Percentiles rank a stretch among this genome's conserved stretches.
Conservation (phyloP, 2,113 vertebrate genomes). For the Sclerurus mexicanus region DNA sequence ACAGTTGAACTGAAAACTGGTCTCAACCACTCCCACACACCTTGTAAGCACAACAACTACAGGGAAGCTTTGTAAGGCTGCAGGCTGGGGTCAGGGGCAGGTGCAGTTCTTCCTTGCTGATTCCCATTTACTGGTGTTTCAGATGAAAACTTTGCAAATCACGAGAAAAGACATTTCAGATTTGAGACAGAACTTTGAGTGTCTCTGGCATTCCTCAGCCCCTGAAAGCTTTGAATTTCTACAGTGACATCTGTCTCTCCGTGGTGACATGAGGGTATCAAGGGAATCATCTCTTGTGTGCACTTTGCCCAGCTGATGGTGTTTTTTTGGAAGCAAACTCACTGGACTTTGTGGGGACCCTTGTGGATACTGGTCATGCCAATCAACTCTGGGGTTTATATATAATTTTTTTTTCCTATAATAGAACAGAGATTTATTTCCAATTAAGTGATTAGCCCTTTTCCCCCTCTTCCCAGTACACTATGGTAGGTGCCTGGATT, state of each 20-base stretch:
- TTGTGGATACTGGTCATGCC: background rate
- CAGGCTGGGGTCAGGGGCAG: too few species aligned
- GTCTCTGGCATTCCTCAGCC: background rate
- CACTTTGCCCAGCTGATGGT: background rate
- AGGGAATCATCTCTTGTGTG: background rate
- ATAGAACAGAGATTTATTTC: background rate
- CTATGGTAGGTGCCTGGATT: background rate
- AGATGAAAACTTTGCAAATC: background rate
- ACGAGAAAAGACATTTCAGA: background rate
- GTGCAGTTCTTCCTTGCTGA: background rate
- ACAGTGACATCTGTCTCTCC: background rate
- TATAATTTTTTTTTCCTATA: background rate
- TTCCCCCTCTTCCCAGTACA: background rate
- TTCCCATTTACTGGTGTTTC: background rate
- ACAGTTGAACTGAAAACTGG: background rate
- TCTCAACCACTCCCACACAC: background rate
- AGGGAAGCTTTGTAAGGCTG: background rate
- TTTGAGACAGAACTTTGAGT: background rate
- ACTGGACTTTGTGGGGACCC: background rate
- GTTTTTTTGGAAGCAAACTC: background rate
- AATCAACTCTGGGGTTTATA: background rate
- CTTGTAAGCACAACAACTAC: background rate
- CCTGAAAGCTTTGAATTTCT: background rate
- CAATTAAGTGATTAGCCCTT: background rate
- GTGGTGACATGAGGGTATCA: rapidly evolving